A percentile compares a stretch with the other conserved stretches of the same genome.
phyloP scores from a whole-genome alignment of 2,888 invertebrate species.

The Drosophila kambysellisi region DNA sequence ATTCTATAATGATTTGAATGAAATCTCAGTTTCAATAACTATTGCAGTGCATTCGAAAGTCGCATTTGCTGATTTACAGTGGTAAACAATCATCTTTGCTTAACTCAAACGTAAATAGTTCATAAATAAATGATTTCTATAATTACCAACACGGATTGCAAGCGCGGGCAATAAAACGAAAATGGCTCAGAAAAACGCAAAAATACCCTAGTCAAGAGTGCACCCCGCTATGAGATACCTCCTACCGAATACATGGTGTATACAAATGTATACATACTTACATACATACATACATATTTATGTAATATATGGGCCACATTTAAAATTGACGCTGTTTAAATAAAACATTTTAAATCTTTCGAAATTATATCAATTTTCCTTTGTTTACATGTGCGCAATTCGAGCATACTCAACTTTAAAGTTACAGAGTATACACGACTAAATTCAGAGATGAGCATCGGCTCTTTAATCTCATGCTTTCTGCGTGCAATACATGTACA shows the following conservation, averaged over 20 bases:
- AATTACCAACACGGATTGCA: slow-evolving; percentile 53
- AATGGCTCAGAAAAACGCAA: slow-evolving; percentile 15
- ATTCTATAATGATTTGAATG: neutral
- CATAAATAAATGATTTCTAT: slow-evolving; percentile 69
- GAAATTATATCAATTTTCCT: neutral
- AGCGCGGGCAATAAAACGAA: slow-evolving; percentile 16
- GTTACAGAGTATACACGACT: slow-evolving; percentile 1
- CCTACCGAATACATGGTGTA: neutral
- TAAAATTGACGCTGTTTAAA: neutral
- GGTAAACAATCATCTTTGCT: slow-evolving; percentile 35
- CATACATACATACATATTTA: neutral
- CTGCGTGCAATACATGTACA: neutral
- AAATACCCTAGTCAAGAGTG: neutral
- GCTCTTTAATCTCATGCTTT: slow-evolving; percentile 1
- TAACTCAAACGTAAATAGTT: slow-evolving; percentile 65
- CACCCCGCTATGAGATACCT: slow-evolving; percentile 4
- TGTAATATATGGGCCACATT: neutral
- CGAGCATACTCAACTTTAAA: neutral
- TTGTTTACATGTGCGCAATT: neutral
- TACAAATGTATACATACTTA: neutral
- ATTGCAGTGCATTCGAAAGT: slow-evolving; percentile 22
- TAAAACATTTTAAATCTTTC: neutral
- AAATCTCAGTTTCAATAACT: neutral
- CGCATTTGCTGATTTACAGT: neutral
- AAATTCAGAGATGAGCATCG: slow-evolving; percentile 11